Base-by-base conservation (phyloP, 2,797 vertebrate species). In the Morelia viridis region DNA sequence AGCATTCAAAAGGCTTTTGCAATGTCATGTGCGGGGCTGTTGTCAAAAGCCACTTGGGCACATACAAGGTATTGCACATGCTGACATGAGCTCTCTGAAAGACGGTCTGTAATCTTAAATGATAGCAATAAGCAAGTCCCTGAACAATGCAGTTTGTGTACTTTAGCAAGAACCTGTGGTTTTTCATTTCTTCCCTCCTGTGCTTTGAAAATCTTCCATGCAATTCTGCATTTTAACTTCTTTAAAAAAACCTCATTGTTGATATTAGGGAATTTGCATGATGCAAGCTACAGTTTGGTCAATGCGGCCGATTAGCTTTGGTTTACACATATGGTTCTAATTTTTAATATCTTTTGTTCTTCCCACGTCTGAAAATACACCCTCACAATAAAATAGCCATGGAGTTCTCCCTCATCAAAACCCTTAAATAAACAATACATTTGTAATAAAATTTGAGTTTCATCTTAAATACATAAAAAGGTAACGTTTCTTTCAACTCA, bases 251-350 rank as follows among this genome's bases (percentile, higher is more conserved):
- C 87, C 91, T 94, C 53, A 35, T 76, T 95, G 86, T 95, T 94
- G 93, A 92, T 90, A 91, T 91, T 95, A 94, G 96, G 92, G 89
- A 94, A 97, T 93, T 90, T 93, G 92, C 86, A 64, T 95, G 94
- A 92, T 95, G 96, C 96, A 97, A 97, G 92, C 95, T 96, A 90
- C 87, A 91, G 89, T 93, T 94, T 91, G 85, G 96, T 94, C 53
- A 64, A 80, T 92, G 96, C 61, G 95, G 58, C 93, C 84, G 92
- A 91, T 88, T 80, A 19, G 90, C 85, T 86, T 92, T 96, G 58
- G n/a, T 94, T 93, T 91, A 92, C 91, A 13, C 88, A 64, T 85
- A 0, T 94, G 93, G 93, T 84, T 96, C 92, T 94, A 95, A 94
- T 56, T 83, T 83, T 87, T 91, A 95, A 94, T 93, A 13, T 35